These are phyloP conservation scores for Cyclargus thomasi DNA, from an alignment of 1,140 invertebrate species.

Conservation along the genomic window DNA sequence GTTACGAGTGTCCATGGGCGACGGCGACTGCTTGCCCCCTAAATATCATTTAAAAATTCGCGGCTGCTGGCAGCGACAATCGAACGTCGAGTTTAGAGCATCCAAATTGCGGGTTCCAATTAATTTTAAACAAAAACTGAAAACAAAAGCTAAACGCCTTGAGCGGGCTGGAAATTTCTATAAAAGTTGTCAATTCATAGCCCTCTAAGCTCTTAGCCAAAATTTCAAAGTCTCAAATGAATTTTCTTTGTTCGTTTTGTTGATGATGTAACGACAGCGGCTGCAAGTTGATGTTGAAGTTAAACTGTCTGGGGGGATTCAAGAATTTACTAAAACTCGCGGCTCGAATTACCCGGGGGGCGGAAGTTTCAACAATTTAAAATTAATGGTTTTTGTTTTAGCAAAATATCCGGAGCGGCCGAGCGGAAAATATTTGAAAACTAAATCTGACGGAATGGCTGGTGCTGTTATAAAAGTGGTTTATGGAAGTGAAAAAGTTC, in stretches of 20 bases:
- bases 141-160: background rate
- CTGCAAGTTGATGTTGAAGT: background rate
- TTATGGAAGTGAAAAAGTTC: too few relatives aligned
- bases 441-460: background rate
- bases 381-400: constrained; percentile 1
- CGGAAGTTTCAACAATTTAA: background rate
- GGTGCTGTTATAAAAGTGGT: too few relatives aligned
- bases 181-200: background rate
- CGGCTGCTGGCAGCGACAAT: too few relatives aligned
- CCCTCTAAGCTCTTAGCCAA: background rate
- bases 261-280: background rate
- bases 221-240: background rate
- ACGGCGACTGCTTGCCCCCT: too few relatives aligned
- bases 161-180: background rate
- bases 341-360: background rate
- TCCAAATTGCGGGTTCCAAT: too few relatives aligned
- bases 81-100: too few relatives aligned
- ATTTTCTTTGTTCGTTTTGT: background rate
- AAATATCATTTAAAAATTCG: too few relatives aligned
- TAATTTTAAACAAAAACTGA: too few relatives aligned
- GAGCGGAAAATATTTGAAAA: background rate
- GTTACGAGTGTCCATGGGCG: too few relatives aligned
- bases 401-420: background rate
- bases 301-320: background rate
- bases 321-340: background rate